phyloP scores from a whole-genome alignment of 2,113 vertebrate species.

The Phyllostomus hastatus region DNA sequence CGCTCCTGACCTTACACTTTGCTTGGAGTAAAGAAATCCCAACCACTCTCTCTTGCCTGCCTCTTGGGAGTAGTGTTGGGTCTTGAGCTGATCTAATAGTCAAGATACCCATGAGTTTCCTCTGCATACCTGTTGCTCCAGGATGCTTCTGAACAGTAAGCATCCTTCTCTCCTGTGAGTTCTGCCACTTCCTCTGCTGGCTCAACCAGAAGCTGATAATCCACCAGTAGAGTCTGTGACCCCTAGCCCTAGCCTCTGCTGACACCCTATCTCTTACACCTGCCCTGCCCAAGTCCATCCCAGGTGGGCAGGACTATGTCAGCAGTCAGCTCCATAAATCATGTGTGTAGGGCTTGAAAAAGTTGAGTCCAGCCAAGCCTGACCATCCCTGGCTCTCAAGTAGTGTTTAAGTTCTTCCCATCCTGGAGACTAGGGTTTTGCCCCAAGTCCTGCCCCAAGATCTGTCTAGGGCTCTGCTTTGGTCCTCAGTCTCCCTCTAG shows the following conservation, averaged over 20 bases:
- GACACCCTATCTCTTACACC: neutral
- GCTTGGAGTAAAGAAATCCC: neutral
- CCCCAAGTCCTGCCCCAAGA: neutral
- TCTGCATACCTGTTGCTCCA: neutral
- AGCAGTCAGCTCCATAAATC: neutral
- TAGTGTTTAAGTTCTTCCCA: neutral
- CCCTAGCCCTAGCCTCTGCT: neutral
- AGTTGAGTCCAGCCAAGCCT: neutral
- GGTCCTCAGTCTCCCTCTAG: neutral
- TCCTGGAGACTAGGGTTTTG: neutral
- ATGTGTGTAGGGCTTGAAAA: neutral
- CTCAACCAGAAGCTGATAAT: neutral
- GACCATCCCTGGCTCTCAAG: neutral
- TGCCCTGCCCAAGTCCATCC: too few species aligned
- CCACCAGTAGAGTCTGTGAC: neutral
- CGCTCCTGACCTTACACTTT: neutral
- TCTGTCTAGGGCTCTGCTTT: neutral
- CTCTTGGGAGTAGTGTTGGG: neutral
- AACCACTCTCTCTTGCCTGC: neutral
- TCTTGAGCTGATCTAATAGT: too few species aligned
- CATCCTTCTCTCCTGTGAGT: neutral
- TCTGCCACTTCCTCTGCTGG: neutral
- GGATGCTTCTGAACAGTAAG: neutral
- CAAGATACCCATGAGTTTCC: neutral
- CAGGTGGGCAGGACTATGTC: neutral